phyloP scores from a whole-genome alignment of 2,888 invertebrate species.

The Suillia variegata region DNA sequence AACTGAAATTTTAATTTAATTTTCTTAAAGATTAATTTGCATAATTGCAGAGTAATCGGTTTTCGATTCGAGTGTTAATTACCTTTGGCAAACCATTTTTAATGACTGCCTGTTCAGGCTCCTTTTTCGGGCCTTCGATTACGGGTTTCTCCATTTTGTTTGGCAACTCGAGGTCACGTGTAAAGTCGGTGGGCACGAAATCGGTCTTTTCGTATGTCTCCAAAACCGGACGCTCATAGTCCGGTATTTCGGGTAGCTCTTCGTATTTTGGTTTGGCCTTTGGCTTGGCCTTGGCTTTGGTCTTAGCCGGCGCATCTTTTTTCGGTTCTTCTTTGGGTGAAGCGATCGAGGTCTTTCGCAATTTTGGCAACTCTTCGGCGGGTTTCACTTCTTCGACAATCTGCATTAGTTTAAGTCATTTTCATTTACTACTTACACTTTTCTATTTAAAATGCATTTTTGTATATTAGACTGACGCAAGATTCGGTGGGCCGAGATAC shows the following conservation, averaged over 20 bases:
- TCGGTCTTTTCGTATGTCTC: conserved; percentile 71
- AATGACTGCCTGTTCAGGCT: conserved; percentile 38
- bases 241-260: conserved; percentile 69
- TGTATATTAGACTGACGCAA: no score
- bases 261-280: conserved; percentile 63
- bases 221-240: conserved; percentile 77
- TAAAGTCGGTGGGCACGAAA: conserved; percentile 62
- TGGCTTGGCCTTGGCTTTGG: conserved; percentile 49
- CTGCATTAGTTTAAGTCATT: no score
- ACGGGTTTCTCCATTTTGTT: conserved; percentile 55
- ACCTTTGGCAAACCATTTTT: conserved; percentile 58
- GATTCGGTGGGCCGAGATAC: no score
- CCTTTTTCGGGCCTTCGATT: conserved; percentile 41
- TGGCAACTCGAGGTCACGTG: conserved; percentile 53
- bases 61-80: no score
- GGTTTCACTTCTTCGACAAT: conserved; percentile 49
- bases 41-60: no score
- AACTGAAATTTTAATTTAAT: no score
- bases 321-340: conserved; percentile 54
- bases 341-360: conserved; percentile 52
- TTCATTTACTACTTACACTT: no score
- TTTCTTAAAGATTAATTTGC: no score
- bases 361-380: conserved; percentile 55
- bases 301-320: conserved; percentile 45
- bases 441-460: no score